Percentiles rank a stretch among this genome's conserved stretches.
Conservation (phyloP, 2,113 vertebrate genomes). For the Dermatemys mawii region DNA sequence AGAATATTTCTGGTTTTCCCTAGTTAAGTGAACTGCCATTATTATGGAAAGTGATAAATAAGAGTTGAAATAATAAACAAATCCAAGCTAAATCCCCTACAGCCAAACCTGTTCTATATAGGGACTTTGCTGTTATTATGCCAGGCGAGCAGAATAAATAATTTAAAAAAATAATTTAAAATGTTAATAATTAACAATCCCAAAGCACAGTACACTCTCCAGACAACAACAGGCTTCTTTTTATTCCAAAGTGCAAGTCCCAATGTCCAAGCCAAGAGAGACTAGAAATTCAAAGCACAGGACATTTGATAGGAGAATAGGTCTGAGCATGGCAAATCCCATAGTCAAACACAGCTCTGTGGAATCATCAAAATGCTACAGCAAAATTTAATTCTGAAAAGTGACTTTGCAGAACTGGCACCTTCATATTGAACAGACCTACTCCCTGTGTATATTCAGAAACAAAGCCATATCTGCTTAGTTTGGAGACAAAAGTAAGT, state of each 20-base stretch:
- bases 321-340: background rate
- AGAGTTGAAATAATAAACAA: constrained; percentile 71
- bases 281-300: background rate
- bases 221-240: background rate
- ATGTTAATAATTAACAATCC: constrained; percentile 71
- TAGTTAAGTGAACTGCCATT: constrained; percentile 61
- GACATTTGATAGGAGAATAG: background rate
- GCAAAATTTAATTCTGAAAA: background rate
- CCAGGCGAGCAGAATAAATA: constrained; percentile 65
- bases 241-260: background rate
- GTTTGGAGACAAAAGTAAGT: background rate
- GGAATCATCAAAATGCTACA: constrained; percentile 23
- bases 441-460: background rate
- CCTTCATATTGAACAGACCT: background rate
- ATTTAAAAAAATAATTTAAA: constrained; percentile 66
- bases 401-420: background rate
- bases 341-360: background rate
- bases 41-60: constrained; percentile 66
- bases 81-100: constrained; percentile 60
- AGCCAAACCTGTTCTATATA: constrained; percentile 56
- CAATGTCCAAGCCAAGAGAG: background rate
- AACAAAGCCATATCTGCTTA: background rate
- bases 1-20: constrained; percentile 71
- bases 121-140: constrained; percentile 30
- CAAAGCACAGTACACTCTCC: background rate